These are phyloP conservation scores for Bagarius yarrelli DNA, from an alignment of 2,113 vertebrate species.

Conservation along the genomic window DNA sequence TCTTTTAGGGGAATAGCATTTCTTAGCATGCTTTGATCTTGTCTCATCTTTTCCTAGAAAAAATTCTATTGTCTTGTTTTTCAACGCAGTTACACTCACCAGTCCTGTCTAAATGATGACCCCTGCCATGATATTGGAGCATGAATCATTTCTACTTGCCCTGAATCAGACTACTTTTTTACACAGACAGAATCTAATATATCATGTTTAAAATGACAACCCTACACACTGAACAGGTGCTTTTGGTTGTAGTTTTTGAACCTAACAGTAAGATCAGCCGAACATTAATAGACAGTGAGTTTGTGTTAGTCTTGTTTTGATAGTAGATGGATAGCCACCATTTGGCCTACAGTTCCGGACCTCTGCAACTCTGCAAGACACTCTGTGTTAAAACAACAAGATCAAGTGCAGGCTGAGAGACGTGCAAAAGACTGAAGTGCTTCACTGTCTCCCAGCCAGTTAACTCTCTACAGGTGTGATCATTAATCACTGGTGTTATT, in stretches of 20 bases:
- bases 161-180: not conserved
- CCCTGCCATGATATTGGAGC: not conserved
- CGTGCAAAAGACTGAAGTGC: slow-evolving; percentile 21
- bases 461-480: slow-evolving; percentile 54
- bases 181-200: not conserved
- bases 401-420: slow-evolving; percentile 40
- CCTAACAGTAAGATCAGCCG: not conserved
- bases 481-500: slow-evolving; percentile 65
- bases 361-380: slow-evolving; percentile 28
- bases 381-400: slow-evolving; percentile 43
- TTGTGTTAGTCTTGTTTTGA: slow-evolving; percentile 14
- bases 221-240: slow-evolving; percentile 20
- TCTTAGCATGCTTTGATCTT: not conserved
- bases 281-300: not conserved
- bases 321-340: slow-evolving; percentile 1
- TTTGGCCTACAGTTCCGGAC: slow-evolving; percentile 16
- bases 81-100: not conserved
- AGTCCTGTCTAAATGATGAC: not conserved
- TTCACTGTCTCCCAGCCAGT: slow-evolving; percentile 37
- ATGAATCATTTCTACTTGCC: not conserved
- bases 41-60: not conserved
- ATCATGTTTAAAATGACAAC: not conserved
- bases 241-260: slow-evolving; percentile 3
- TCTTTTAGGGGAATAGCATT: not conserved
- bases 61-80: not conserved